Evolutionary conservation across 2,888 invertebrate genomes (phyloP).

Genomic region (Rosalia funebris): DNA sequence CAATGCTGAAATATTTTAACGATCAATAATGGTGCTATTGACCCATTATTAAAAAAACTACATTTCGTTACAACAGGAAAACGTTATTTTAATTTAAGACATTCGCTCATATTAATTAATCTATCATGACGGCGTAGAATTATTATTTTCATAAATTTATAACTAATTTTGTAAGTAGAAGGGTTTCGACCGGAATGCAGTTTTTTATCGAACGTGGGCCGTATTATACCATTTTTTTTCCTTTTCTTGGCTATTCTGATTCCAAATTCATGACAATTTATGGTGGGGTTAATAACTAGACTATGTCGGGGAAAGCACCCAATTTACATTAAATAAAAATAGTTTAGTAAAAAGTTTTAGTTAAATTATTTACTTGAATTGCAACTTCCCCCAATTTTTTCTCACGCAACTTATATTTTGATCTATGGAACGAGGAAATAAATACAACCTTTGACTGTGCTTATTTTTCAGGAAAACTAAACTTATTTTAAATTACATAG

Average conservation of each 20-base stretch:
- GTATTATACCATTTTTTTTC: background rate
- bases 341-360: no score
- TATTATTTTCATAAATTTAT: slow-evolving; percentile 17
- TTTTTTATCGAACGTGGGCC: background rate
- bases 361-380: no score
- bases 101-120: slow-evolving; percentile 25
- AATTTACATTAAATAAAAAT: no score
- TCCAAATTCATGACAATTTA: no score
- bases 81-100: slow-evolving; percentile 26
- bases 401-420: no score
- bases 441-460: no score
- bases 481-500: no score
- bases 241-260: background rate
- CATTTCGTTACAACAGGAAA: slow-evolving; percentile 23
- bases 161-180: background rate
- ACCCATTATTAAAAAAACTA: slow-evolving; percentile 27
- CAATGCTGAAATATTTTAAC: slow-evolving; percentile 30
- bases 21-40: slow-evolving; percentile 31
- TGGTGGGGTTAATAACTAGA: no score
- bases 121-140: slow-evolving; percentile 21
- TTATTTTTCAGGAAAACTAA: no score
- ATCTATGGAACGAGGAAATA: no score
- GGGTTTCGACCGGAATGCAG: background rate
- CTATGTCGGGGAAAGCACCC: no score
- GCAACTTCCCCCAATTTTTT: no score